Evolutionary conservation across 2,113 vertebrate genomes (phyloP).

Genomic region (Sinosuthora webbiana): DNA sequence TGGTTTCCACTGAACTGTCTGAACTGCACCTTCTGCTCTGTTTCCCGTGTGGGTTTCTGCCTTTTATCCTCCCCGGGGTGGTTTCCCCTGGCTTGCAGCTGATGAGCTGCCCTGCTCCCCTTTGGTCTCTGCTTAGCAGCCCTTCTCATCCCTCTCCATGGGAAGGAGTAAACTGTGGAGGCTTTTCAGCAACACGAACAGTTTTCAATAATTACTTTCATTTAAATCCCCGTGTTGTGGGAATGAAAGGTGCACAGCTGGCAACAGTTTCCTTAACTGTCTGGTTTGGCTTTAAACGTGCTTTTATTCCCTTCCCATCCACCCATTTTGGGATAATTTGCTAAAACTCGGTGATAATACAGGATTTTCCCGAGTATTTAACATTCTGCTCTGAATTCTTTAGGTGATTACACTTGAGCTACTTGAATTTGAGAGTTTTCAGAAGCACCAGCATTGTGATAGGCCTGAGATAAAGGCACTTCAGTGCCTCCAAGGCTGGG

Average conservation of each 20-base stretch:
- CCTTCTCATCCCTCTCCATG: background rate
- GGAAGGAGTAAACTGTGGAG: background rate
- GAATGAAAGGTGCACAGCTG: background rate
- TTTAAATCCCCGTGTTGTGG: background rate
- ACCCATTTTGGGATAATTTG: background rate
- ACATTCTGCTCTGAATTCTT: constrained; percentile 20
- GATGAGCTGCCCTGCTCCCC: background rate
- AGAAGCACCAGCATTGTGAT: background rate
- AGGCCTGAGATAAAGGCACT: background rate
- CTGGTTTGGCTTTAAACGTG: background rate
- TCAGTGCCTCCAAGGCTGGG: background rate
- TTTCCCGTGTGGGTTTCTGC: fast-evolving
- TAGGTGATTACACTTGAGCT: constrained; percentile 6
- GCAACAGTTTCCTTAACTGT: background rate
- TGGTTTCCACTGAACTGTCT: background rate
- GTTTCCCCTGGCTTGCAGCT: background rate
- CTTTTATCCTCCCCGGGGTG: background rate
- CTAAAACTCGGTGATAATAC: background rate
- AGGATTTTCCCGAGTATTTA: background rate
- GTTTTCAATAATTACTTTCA: background rate
- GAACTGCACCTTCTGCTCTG: background rate
- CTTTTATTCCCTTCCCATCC: background rate
- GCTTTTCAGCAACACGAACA: background rate
- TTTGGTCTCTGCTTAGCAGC: background rate
- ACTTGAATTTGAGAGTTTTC: background rate